Evolutionary conservation across 1,140 invertebrate species (phyloP), one percentile per base, ranked within the genome.

Genomic region (Drosophila lowei): DNA sequence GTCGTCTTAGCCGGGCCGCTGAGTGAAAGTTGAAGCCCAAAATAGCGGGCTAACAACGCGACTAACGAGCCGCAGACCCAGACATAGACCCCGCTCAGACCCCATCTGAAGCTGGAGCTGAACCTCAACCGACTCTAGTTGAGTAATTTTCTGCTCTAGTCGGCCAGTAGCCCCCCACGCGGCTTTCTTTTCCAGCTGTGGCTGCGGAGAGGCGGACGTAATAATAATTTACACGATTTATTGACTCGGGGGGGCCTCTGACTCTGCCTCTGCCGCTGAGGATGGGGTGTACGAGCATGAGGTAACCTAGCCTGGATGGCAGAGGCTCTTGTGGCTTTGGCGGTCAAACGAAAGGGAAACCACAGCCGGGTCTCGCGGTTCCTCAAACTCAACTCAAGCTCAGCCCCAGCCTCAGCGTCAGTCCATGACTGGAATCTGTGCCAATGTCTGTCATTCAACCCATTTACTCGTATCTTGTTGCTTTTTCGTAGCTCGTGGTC

Each of bases 121-220:
- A 23, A 63, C 47, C 58, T 38, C 41, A 64, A 54, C 28, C 47
- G 43, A 79, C 62, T 68, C 23, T 70, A 74, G 46, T 81, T 81
- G 79, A 81, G 79, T 83, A 78, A 81, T 81, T 81, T 81, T 83
- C 66, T 83, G 70, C 74, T 75, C 76, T 79, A 79, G 61, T 78
- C 72, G 68, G 65, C 52, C 52, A 30, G 54, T 49, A 41, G 16
- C 72, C 47, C 60, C 66, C 61, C 66, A 47, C 67, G 61, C 38
- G 49, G 77, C 77, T 80, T 80, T 80, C 77, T 76, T 80, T 80
- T 80, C 38, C 54, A 59, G 13, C 56, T 44, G 71, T 52, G 53
- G 34, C 34, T 41, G 18, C 50, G n/a, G 42, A 66, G 34, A 11
- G 4, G 34, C 34, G 34, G 34, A 44, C 62, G 77, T 76, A 76